These are phyloP conservation scores for Drosophila paracracens DNA, from an alignment of 2,888 invertebrate species.

Conservation along the genomic window DNA sequence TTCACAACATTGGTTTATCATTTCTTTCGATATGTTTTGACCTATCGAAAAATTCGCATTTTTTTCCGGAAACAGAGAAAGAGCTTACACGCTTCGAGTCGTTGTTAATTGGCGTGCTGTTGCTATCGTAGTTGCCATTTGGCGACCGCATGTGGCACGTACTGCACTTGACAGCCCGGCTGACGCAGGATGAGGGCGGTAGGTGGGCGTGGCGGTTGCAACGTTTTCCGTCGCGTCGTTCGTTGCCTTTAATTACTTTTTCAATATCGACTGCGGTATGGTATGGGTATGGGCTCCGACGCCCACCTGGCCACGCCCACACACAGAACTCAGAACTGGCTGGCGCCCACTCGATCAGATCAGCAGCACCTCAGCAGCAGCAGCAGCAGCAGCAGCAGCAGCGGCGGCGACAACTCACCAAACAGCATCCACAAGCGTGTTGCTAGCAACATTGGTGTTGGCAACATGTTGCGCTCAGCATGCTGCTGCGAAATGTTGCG, in stretches of 20 bases:
- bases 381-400: not conserved
- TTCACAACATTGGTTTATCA: not conserved
- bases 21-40: not conserved
- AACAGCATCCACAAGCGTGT: slow-evolving; percentile 51
- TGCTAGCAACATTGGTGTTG: slow-evolving; percentile 30
- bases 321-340: not conserved
- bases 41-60: not conserved
- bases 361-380: slow-evolving; percentile 16
- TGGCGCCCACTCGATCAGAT: slow-evolving; percentile 62
- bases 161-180: slow-evolving; percentile 68
- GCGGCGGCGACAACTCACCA: slow-evolving; percentile 35
- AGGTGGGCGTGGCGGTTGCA: slow-evolving; percentile 51
- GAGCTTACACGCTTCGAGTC: slow-evolving; percentile 27
- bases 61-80: not conserved
- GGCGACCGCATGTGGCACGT: slow-evolving; percentile 73
- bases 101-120: not conserved
- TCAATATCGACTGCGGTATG: slow-evolving; percentile 56
- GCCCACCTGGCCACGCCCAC: slow-evolving; percentile 71
- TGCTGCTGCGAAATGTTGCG: slow-evolving; percentile 19
- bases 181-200: slow-evolving; percentile 11
- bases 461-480: slow-evolving; percentile 24
- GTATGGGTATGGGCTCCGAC: slow-evolving; percentile 22
- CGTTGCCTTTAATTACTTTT: slow-evolving; percentile 76
- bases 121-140: slow-evolving; percentile 58
- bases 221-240: slow-evolving; percentile 26